These are phyloP conservation scores for Xanthia togata DNA, from an alignment of 2,888 invertebrate genomes.

Conservation along the genomic window DNA sequence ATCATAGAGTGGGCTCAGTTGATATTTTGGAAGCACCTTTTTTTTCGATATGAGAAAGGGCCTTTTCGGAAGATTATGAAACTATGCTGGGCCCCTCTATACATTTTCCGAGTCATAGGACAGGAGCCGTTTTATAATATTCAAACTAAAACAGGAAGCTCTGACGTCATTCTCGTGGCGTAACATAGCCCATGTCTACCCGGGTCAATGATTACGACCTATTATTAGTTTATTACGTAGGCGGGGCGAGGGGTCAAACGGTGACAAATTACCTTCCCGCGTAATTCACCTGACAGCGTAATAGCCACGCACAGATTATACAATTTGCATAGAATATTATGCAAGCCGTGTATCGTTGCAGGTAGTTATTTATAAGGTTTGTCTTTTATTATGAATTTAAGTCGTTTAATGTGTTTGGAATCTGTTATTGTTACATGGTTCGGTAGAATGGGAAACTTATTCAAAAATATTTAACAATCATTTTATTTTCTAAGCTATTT, in stretches of 20 bases:
- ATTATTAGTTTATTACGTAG: conserved; percentile 50
- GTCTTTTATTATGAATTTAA: conserved; percentile 19
- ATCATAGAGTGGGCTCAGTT: too few species aligned
- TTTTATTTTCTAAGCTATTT: too few species aligned
- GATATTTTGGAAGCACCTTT: too few species aligned
- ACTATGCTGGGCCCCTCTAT: too few species aligned
- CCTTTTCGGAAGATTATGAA: too few species aligned
- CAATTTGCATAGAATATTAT: conserved; percentile 67
- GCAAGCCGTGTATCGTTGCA: conserved; percentile 35
- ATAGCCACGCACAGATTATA: conserved; percentile 59
- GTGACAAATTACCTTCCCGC: conserved; percentile 64
- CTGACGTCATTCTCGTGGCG: conserved; percentile 35
- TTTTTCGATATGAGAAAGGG: too few species aligned
- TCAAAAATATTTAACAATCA: background rate
- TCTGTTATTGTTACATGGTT: background rate
- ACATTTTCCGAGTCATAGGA: too few species aligned
- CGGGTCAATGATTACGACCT: conserved; percentile 52
- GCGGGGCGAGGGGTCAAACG: conserved; percentile 59
- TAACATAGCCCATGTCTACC: conserved; percentile 27
- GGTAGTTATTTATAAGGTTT: conserved; percentile 16
- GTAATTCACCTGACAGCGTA: conserved; percentile 61
- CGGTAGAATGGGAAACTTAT: background rate
- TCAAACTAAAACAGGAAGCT: background rate
- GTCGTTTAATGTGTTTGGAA: background rate
- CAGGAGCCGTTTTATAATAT: background rate